Conservation (phyloP, 2,113 vertebrate genomes). For the Mirza zaza region DNA sequence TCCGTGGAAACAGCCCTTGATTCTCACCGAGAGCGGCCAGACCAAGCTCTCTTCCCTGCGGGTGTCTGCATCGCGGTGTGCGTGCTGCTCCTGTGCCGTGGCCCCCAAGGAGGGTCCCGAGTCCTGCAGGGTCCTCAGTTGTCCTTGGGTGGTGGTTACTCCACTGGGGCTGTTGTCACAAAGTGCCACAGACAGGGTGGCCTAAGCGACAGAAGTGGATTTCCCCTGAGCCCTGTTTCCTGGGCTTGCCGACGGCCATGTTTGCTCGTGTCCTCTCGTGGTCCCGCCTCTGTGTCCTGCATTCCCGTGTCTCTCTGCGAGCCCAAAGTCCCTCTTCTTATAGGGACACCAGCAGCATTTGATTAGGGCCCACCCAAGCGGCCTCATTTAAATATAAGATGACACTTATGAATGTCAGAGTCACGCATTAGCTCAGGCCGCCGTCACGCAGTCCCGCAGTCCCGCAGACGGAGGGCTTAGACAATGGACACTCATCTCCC, state of each 20-base stretch:
- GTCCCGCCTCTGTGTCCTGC: neutral
- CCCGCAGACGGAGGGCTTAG: neutral
- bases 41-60: accelerated
- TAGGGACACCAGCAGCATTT: neutral
- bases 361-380: neutral
- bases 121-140: neutral
- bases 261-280: accelerated
- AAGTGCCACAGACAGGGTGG: neutral
- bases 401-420: neutral
- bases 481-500: neutral
- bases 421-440: neutral
- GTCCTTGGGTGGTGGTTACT: accelerated
- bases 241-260: neutral
- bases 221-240: neutral
- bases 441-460: accelerated
- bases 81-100: accelerated
- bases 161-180: accelerated
- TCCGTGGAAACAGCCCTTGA: neutral
- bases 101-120: accelerated
- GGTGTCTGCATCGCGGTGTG: accelerated
- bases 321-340: neutral
- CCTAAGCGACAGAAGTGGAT: neutral
- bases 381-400: neutral
- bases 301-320: neutral
- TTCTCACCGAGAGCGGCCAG: accelerated